A percentile compares a stretch with the other conserved stretches of the same genome.
These are phyloP conservation scores for Trichonephila clavipes DNA, from an alignment of 1,140 invertebrate species.

Conservation along the genomic window DNA sequence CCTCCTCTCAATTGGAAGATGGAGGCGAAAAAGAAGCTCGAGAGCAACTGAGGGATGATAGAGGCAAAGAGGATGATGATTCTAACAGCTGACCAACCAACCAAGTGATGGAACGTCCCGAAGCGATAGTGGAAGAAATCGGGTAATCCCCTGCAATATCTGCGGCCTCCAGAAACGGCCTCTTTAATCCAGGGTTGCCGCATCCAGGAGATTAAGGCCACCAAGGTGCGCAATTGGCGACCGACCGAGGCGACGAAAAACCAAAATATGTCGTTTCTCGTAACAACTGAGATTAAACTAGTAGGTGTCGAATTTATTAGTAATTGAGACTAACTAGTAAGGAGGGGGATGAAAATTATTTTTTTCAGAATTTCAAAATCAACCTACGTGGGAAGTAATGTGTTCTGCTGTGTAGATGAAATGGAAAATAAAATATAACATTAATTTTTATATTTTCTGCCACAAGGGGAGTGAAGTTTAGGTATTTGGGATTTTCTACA, in stretches of 20 bases:
- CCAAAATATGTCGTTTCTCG: background rate
- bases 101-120: conserved; percentile 75
- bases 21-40: conserved; percentile 55
- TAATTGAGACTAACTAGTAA: no score
- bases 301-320: no score
- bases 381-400: no score
- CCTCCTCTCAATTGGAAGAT: conserved; percentile 46
- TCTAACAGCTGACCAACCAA: conserved; percentile 73
- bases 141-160: conserved; percentile 75
- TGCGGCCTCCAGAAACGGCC: conserved; percentile 72
- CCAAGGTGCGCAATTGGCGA: conserved; percentile 10
- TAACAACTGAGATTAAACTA: no score
- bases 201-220: conserved; percentile 46
- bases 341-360: no score
- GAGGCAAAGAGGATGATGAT: conserved; percentile 64
- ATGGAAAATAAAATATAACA: no score
- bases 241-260: background rate
- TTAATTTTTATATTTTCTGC: no score
- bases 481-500: no score
- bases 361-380: no score
- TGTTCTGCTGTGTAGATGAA: no score
- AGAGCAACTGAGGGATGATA: conserved; percentile 58
- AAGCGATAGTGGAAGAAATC: conserved; percentile 76
- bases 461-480: no score
- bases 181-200: conserved; percentile 72